A percentile compares a stretch with the other conserved stretches of the same genome.
phyloP scores from a whole-genome alignment of 30 jellyfish, hydroid and myxozoan genomes.

The Pseudorhiza aurosa region DNA sequence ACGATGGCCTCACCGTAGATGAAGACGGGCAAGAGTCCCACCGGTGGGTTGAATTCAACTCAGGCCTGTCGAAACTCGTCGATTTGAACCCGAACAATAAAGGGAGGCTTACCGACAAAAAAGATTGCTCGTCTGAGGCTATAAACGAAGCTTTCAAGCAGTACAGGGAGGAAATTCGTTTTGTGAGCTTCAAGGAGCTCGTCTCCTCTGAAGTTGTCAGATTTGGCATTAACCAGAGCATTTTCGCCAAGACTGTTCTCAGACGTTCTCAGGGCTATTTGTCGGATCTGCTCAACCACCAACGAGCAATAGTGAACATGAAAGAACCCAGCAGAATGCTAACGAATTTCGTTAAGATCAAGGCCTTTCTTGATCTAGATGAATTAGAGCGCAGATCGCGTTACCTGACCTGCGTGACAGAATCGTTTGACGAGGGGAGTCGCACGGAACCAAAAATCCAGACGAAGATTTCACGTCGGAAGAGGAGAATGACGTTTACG shows the following conservation, averaged over 20 bases:
- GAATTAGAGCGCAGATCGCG: conserved; percentile 52
- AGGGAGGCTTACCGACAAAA: conserved; percentile 19
- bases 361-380: conserved; percentile 59
- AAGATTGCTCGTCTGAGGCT: conserved; percentile 8
- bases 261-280: conserved; percentile 91
- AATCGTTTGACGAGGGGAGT: conserved; percentile 1
- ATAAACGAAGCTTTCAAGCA: conserved; percentile 30
- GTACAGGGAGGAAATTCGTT: conserved; percentile 32
- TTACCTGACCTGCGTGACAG: conserved; percentile 33
- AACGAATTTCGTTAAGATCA: conserved; percentile 58
- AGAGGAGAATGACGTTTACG: conserved; percentile 56
- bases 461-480: conserved; percentile 16
- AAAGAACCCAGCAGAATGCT: conserved; percentile 57
- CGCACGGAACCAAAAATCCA: not conserved
- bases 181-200: conserved; percentile 34
- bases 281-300: conserved; percentile 76
- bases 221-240: conserved; percentile 81
- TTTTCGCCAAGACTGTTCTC: conserved; percentile 80
- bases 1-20: not conserved
- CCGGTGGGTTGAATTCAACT: not conserved
- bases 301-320: conserved; percentile 38
- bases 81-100: conserved; percentile 53
- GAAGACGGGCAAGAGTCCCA: not conserved
- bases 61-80: conserved; percentile 11
- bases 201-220: conserved; percentile 70